Base-by-base conservation (phyloP, 2,113 vertebrate species). In the Alethe diademata region DNA sequence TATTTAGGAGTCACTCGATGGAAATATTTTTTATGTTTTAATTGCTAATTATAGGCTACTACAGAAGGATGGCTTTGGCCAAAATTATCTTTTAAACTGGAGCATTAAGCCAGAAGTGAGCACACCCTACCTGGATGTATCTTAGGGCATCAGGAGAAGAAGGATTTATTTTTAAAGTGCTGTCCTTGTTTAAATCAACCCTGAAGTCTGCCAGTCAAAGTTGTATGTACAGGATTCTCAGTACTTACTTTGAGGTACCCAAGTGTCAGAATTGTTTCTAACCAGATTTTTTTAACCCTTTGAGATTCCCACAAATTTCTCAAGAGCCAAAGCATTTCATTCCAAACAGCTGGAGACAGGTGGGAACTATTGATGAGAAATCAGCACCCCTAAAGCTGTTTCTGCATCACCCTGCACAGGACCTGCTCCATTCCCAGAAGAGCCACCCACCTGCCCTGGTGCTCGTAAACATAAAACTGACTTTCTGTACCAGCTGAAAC, bases 21-120 rank as follows among this genome's bases (percentile, higher is more conserved):
- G 93, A 98, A 97, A 92, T 94, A 96, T 97, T 98, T 98, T 98
- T 97, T 81, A 96, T 95, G 95, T 89, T 98, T 98, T 97, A 98
- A 98, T 98, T 97, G 97, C 97, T 98, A 98, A 98, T 98, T 97
- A 96, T 35, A 91, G 96, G 94, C 83, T 95, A 92, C 92, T 86
- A 73, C 43, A 92, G 92, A 93, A 93, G 78, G 76, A 73, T 72
- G 91, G 73, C 75, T 91, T 96, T 86, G 74, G 92, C 95, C 88
- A 72, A 95, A 95, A 85, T 82, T 73, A 69, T 70, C 29, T 67
- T 95, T 97, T 91, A 95, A 95, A 91, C 66, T 53, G 22, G 35
- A 95, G 78, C 79, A 89, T 90, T 91, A 95, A 96, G 61, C 57
- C 70, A 80, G 92, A 8, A 12, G 26, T 47, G 50, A 94, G 35